These are phyloP conservation scores for Phyto melanocephala DNA, from an alignment of 2,888 invertebrate genomes.

Conservation along the genomic window DNA sequence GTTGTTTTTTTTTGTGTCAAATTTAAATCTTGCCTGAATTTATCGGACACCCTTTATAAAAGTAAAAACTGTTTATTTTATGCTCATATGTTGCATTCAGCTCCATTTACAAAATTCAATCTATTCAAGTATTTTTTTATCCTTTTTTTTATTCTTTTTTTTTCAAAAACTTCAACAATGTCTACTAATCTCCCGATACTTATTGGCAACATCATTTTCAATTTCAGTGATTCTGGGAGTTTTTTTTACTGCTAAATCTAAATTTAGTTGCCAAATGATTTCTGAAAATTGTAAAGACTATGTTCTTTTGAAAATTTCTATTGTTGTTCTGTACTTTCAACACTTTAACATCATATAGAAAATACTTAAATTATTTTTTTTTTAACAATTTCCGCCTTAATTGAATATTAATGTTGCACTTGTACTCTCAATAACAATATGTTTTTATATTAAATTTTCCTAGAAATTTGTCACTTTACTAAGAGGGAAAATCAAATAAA, in stretches of 20 bases:
- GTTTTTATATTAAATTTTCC: constrained; percentile 12
- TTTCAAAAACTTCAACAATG: constrained; percentile 10
- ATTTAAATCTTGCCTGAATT: too few species aligned
- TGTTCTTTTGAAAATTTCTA: neutral
- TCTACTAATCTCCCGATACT: constrained; percentile 29
- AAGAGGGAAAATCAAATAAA: neutral
- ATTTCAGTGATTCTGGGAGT: constrained; percentile 2
- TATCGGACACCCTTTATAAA: too few species aligned
- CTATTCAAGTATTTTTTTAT: too few species aligned
- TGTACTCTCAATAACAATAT: neutral
- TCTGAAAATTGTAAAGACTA: too few species aligned
- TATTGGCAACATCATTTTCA: constrained; percentile 14
- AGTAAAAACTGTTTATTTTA: too few species aligned
- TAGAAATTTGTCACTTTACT: constrained; percentile 10
- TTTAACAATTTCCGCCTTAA: constrained; percentile 31
- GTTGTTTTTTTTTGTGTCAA: too few species aligned
- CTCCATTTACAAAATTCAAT: too few species aligned
- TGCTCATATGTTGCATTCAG: too few species aligned
- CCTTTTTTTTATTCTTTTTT: too few species aligned
- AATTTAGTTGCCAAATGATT: neutral
- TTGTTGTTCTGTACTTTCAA: neutral
- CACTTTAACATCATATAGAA: neutral
- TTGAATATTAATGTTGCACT: neutral
- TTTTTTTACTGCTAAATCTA: too few species aligned
- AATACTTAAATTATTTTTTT: neutral